phyloP scores from a whole-genome alignment of 2,113 vertebrate species.

The Neolamprologus variostigma region DNA sequence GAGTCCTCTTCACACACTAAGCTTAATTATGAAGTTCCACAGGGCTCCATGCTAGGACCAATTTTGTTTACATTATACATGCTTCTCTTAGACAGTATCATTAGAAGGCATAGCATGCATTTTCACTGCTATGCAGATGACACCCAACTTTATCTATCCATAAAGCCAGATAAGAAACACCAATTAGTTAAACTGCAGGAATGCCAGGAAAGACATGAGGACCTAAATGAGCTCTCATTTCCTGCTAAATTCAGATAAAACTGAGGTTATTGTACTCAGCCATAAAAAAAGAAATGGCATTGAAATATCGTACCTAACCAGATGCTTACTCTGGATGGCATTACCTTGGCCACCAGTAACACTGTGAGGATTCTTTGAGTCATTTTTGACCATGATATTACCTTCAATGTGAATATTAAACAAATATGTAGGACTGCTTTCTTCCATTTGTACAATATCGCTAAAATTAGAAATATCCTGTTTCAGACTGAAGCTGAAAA shows the following conservation, averaged over 20 bases:
- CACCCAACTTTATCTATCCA: not conserved
- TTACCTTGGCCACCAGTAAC: not conserved
- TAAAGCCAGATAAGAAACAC: rapidly evolving
- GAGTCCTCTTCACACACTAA: not conserved
- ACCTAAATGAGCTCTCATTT: not conserved
- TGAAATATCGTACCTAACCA: not conserved
- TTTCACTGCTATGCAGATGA: not conserved
- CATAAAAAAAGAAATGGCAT: not conserved
- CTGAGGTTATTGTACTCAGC: not conserved
- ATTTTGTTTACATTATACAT: not conserved
- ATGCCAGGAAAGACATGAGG: not conserved
- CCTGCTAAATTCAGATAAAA: not conserved
- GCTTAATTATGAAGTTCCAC: not conserved
- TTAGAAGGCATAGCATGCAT: not conserved
- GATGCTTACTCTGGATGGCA: not conserved
- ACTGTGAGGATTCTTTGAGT: rapidly evolving
- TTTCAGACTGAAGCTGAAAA: not conserved
- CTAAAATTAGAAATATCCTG: not conserved
- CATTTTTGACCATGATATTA: not conserved
- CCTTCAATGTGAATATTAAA: not conserved
- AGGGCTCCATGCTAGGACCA: not conserved
- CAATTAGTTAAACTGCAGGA: not conserved
- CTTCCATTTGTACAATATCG: not conserved
- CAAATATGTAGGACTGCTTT: not conserved
- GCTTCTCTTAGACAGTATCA: not conserved